Evolutionary conservation across 2,888 invertebrate genomes (phyloP).

Genomic region (Trissoscelio sp.): DNA sequence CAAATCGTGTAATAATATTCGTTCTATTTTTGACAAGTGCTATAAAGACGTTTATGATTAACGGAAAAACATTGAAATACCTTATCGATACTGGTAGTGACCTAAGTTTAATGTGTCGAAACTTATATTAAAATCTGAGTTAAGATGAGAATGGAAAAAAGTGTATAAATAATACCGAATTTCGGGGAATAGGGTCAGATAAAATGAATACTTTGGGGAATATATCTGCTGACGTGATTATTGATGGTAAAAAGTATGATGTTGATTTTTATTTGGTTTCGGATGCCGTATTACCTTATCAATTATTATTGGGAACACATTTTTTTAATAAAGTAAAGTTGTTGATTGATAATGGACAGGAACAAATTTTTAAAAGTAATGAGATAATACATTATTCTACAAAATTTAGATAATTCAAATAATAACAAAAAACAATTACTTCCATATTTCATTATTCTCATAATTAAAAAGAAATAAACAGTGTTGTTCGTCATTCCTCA

Average conservation of each 20-base stretch:
- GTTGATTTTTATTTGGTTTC: conserved; percentile 46
- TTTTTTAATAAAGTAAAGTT: too few relatives aligned
- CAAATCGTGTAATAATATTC: too few relatives aligned
- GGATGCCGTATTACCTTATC: conserved; percentile 14
- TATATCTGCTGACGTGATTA: conserved; percentile 10
- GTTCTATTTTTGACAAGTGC: too few relatives aligned
- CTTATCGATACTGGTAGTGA: conserved; percentile 62
- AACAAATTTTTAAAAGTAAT: too few relatives aligned
- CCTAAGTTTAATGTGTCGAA: conserved; percentile 35
- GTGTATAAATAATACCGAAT: conserved; percentile 26
- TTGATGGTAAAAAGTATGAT: conserved; percentile 26
- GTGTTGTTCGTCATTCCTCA: too few relatives aligned
- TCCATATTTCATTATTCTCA: too few relatives aligned
- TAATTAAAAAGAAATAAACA: too few relatives aligned
- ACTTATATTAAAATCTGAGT: conserved; percentile 43
- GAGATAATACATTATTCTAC: too few relatives aligned
- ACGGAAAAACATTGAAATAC: conserved; percentile 26
- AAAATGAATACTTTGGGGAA: conserved; percentile 27
- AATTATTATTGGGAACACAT: not conserved
- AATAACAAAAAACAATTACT: too few relatives aligned
- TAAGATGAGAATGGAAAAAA: too few relatives aligned
- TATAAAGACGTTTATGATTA: conserved; percentile 8
- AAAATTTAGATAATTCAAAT: too few relatives aligned
- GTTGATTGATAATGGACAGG: too few relatives aligned
- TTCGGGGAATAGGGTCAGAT: conserved; percentile 38